phyloP scores from a whole-genome alignment of 2,888 invertebrate species.

The Clivina fossor region DNA sequence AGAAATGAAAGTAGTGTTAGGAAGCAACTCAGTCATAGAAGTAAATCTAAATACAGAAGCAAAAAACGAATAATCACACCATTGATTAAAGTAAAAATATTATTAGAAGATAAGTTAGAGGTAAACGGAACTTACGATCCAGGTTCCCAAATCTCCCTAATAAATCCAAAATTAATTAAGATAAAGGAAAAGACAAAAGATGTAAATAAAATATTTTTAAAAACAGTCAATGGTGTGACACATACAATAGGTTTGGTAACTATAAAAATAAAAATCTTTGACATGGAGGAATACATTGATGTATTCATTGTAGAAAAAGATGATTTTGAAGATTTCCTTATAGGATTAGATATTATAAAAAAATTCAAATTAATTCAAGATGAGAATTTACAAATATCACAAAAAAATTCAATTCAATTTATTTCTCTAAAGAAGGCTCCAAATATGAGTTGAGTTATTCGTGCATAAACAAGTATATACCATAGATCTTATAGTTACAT shows the following conservation, averaged over 20 bases:
- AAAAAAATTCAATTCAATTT: constrained; percentile 26
- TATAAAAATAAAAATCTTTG: constrained; percentile 39
- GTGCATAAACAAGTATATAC: too few relatives aligned
- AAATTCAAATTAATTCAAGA: constrained; percentile 37
- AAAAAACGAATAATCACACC: constrained; percentile 40
- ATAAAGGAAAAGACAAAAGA: constrained; percentile 37
- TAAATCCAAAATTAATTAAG: constrained; percentile 39
- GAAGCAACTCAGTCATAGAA: too few relatives aligned
- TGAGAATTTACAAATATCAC: constrained; percentile 31
- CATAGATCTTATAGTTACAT: too few relatives aligned
- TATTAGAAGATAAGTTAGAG: constrained; percentile 34
- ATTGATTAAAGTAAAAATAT: constrained; percentile 38
- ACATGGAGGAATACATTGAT: constrained; percentile 39
- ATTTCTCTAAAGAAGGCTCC: too few relatives aligned
- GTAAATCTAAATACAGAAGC: constrained; percentile 37
- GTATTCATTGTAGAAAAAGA: constrained; percentile 30
- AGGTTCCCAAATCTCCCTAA: constrained; percentile 40
- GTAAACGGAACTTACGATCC: constrained; percentile 38
- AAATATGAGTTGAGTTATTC: too few relatives aligned
- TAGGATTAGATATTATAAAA: constrained; percentile 38
- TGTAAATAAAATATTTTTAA: constrained; percentile 35
- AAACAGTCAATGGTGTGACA: constrained; percentile 32
- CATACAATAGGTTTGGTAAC: constrained; percentile 37
- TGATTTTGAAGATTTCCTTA: constrained; percentile 36
- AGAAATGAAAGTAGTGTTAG: too few relatives aligned